Evolutionary conservation across 2,113 vertebrate species (phyloP).

Genomic region (Connochaetes taurinus): DNA sequence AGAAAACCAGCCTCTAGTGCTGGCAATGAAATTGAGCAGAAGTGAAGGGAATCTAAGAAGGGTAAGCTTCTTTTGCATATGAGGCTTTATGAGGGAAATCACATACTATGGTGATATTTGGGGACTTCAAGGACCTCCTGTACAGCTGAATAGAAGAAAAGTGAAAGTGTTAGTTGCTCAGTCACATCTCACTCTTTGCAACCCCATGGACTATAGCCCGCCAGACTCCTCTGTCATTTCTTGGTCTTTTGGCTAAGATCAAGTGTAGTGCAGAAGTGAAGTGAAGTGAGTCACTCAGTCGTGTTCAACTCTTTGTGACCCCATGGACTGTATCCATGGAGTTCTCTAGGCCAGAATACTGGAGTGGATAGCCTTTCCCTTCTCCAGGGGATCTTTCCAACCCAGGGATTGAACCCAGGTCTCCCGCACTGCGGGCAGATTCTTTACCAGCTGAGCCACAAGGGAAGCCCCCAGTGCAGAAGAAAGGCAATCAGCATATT

Average conservation of each 20-base stretch:
- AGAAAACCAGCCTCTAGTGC: background rate
- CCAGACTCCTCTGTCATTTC: background rate
- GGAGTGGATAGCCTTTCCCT: too few species aligned
- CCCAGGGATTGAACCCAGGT: too few species aligned
- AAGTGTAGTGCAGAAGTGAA: background rate
- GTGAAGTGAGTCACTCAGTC: too few species aligned
- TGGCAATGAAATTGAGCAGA: background rate
- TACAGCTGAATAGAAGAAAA: background rate
- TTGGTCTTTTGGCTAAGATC: background rate
- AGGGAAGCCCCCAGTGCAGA: background rate
- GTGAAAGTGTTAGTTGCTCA: background rate
- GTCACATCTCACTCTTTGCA: background rate
- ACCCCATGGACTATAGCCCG: background rate
- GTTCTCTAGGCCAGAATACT: too few species aligned
- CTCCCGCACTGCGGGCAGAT: too few species aligned
- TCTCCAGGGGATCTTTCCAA: too few species aligned
- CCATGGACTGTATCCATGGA: too few species aligned
- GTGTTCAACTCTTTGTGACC: too few species aligned
- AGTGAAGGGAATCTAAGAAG: background rate
- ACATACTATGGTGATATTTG: background rate
- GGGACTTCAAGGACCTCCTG: background rate
- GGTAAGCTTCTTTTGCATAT: background rate
- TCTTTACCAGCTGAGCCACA: too few species aligned
- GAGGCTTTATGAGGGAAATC: background rate
- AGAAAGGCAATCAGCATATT: background rate